Percentiles rank a stretch among this genome's conserved stretches.
Evolutionary conservation across 2,113 vertebrate species (phyloP).

Genomic region (Salvelinus namaycush): DNA sequence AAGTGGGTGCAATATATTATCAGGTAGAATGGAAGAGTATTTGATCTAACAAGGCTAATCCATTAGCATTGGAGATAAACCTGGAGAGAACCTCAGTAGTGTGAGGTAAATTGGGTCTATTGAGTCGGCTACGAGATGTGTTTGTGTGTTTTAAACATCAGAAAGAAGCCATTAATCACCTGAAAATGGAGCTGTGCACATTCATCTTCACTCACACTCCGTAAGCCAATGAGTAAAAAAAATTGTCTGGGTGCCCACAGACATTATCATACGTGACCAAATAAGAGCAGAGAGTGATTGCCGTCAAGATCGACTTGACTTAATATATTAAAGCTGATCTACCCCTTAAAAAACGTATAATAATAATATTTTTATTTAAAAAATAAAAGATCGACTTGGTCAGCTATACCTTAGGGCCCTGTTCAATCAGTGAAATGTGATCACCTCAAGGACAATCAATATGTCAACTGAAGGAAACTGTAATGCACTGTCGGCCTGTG

Average conservation of each 20-base stretch:
- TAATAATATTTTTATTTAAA: no score
- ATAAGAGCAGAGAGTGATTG: no score
- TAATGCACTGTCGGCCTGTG: background rate
- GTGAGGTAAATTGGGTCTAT: background rate
- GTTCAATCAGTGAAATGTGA: background rate
- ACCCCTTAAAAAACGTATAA: no score
- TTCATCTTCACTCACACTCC: background rate
- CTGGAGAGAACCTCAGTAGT: conserved; percentile 1
- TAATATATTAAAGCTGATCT: no score
- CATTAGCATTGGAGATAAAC: background rate
- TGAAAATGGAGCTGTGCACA: background rate
- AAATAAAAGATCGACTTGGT: background rate
- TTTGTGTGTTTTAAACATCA: background rate
- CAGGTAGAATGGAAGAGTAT: background rate
- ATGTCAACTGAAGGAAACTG: background rate
- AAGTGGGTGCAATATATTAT: no score
- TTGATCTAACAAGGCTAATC: background rate
- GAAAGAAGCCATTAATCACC: background rate
- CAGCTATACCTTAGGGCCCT: background rate
- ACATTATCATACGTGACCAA: background rate
- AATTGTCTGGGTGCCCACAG: background rate
- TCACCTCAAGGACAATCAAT: background rate
- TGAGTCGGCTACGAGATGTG: conserved; percentile 3
- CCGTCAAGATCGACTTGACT: no score
- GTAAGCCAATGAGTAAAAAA: background rate